phyloP scores from a whole-genome alignment of 2,797 vertebrate genomes.

The Eulemur mongoz region DNA sequence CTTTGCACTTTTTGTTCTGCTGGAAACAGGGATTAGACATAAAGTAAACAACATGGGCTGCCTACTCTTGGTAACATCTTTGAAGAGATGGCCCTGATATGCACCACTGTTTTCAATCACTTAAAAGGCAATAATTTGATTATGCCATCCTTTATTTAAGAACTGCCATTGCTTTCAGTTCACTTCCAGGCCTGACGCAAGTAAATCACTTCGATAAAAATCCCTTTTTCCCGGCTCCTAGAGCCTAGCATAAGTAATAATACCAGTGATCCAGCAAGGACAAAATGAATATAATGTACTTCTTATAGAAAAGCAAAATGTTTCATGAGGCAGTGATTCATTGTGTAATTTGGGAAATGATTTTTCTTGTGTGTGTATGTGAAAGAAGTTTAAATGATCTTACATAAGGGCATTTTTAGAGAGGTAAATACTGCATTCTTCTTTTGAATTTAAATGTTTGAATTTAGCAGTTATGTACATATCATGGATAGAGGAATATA shows the following conservation, averaged over 20 bases:
- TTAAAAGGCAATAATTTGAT: constrained; percentile 88
- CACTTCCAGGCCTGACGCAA: constrained; percentile 84
- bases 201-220: constrained; percentile 88
- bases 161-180: constrained; percentile 84
- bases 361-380: constrained; percentile 73
- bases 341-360: constrained; percentile 66
- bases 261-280: constrained; percentile 82
- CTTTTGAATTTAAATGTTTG: background rate
- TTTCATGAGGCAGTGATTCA: constrained; percentile 69
- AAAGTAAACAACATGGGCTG: constrained; percentile 81
- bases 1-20: constrained; percentile 73
- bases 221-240: constrained; percentile 63
- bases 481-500: background rate
- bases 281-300: constrained; percentile 80
- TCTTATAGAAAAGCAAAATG: constrained; percentile 76
- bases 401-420: background rate
- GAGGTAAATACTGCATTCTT: background rate
- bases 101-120: constrained; percentile 88
- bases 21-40: constrained; percentile 66
- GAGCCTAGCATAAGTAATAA: constrained; percentile 83
- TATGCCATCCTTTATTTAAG: constrained; percentile 82
- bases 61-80: constrained; percentile 83
- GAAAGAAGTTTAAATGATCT: constrained; percentile 45
- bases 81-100: constrained; percentile 82
- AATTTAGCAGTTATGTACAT: background rate